Evolutionary conservation across 1,140 invertebrate species (phyloP), one percentile per base, ranked within the genome.

Genomic region (Drosophila obscura): DNA sequence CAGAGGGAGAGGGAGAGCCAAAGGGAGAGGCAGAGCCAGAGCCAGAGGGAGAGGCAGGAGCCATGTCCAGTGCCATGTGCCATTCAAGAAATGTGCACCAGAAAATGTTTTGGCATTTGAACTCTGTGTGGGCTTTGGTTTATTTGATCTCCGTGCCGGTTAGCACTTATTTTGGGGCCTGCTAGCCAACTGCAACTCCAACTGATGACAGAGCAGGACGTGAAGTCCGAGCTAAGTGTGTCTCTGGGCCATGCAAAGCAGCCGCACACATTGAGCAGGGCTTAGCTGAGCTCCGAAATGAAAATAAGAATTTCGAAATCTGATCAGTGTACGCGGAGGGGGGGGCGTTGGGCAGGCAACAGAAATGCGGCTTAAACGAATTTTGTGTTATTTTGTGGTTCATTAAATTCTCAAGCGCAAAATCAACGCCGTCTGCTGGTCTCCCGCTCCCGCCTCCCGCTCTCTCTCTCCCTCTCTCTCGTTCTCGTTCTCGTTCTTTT

Each of bases 381-480:
- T 71, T 61, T 79, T 52, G 48, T 67, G 72, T 74, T 78, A 75
- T 82, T 78, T 74, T 74, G 79, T 63, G 80, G 74, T 82, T 83
- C 80, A 82, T 83, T 82, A 78, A 73, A 65, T 81, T 87, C 65
- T 72, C 58, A 80, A 82, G 78, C 79, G 77, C 66, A 76, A 87
- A 81, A 79, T 78, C 78, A 88, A 87, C 73, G 80, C 71, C 35
- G 35, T 39, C 35, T 65, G 60, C 28, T 31, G 8, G 22, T 24
- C 22, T 24, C 22, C 22, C 22, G 3, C 22, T 24, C 22, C 0
- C 22, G 1, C 22, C 22, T 22, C 22, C 2, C 22, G 0, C 22
- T 3, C 22, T 24, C 22, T 24, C 22, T 24, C 22, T 24, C 22
- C 22, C 22, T 39, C 8, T 11, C 31, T 11, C 31, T 35, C 31